A percentile compares a stretch with the other conserved stretches of the same genome.
These are phyloP conservation scores for Gymnothorax reevesii DNA, from an alignment of 2,797 vertebrate species.

Conservation along the genomic window DNA sequence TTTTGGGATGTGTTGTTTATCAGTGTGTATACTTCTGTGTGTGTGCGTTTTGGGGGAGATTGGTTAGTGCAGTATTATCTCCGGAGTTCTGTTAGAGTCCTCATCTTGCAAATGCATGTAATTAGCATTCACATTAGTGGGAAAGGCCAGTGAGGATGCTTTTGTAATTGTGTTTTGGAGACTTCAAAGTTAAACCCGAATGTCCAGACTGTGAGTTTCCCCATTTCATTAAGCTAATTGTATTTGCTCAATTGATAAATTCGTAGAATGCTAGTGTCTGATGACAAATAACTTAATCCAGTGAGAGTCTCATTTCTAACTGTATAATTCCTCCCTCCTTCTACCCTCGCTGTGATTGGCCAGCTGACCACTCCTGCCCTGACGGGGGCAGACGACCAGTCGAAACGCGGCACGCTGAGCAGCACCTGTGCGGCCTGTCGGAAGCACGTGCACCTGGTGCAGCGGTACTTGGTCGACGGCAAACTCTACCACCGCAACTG, in stretches of 20 bases:
- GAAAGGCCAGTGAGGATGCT: too few species aligned
- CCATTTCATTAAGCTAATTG: not conserved
- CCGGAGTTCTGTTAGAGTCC: too few species aligned
- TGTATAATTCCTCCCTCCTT: constrained; percentile 63
- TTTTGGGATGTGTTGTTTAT: constrained; percentile 40
- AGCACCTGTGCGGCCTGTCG: constrained; percentile 84
- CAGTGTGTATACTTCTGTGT: too few species aligned
- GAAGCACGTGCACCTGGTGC: constrained; percentile 94
- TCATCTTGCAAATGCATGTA: too few species aligned
- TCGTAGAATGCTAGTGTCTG: not conserved
- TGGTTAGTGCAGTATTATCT: constrained; percentile 53
- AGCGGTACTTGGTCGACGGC: constrained; percentile 89
- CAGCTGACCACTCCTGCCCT: constrained; percentile 39
- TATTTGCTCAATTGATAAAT: constrained; percentile 32
- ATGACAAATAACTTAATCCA: constrained; percentile 51
- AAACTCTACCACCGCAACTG: constrained; percentile 96
- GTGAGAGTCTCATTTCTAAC: constrained; percentile 64
- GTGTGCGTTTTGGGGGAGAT: constrained; percentile 30
- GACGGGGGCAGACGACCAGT: constrained; percentile 43
- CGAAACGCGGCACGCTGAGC: constrained; percentile 62
- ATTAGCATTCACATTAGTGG: too few species aligned
- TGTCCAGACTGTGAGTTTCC: not conserved
- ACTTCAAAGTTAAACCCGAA: too few species aligned
- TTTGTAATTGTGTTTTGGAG: too few species aligned
- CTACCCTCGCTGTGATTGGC: constrained; percentile 20